phyloP scores from a whole-genome alignment of 2,797 vertebrate genomes.

The Dendrocincla tyrannina region DNA sequence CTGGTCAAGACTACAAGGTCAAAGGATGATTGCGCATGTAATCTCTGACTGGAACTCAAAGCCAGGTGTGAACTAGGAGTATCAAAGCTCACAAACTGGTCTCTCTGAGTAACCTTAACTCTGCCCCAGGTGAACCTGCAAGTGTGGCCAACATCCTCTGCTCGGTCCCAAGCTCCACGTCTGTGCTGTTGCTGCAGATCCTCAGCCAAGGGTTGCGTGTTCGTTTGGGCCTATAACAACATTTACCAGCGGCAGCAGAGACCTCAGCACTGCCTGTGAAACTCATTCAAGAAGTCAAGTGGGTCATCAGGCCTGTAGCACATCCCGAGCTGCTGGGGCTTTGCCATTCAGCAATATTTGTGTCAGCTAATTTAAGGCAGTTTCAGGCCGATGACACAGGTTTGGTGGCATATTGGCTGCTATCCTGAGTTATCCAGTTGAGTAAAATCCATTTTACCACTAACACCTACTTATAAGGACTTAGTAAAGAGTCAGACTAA shows the following conservation, averaged over 20 bases:
- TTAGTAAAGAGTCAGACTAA: background rate
- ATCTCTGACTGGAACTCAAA: background rate
- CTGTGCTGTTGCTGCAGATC: background rate
- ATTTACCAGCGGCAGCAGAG: background rate
- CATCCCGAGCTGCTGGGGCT: background rate
- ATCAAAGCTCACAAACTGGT: background rate
- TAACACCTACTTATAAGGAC: background rate
- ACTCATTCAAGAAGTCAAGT: background rate
- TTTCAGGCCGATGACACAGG: background rate
- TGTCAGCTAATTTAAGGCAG: background rate
- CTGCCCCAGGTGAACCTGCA: background rate
- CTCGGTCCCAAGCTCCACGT: background rate
- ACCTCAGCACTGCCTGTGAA: background rate
- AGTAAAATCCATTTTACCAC: background rate
- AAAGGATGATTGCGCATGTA: background rate
- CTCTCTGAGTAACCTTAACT: background rate
- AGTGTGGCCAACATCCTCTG: fast-evolving
- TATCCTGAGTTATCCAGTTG: background rate
- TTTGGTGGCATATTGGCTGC: background rate
- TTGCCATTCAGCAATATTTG: background rate
- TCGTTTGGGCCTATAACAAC: background rate
- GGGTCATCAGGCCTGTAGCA: background rate
- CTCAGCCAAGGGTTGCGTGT: background rate
- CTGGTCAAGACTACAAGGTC: background rate
- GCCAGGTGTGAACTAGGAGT: background rate